Conservation (phyloP, 1,140 invertebrate genomes). For the Drosophila saltans region DNA sequence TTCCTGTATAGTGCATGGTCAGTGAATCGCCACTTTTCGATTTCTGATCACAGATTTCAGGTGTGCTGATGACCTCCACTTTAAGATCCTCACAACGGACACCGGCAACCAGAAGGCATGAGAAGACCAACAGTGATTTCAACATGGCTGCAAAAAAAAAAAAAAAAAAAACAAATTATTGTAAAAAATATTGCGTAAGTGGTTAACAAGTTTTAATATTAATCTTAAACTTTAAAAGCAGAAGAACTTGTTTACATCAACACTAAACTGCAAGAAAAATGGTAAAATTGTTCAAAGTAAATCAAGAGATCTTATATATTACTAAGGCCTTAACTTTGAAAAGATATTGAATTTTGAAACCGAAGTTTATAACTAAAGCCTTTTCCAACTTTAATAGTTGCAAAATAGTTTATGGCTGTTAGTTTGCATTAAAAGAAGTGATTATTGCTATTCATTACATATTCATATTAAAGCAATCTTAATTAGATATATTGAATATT, state of each 20-base stretch:
- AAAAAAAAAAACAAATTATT: no score
- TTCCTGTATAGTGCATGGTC: constrained; percentile 97
- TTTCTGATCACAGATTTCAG: constrained; percentile 91
- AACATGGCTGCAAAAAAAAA: constrained; percentile 67
- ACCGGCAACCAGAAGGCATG: constrained; percentile 83
- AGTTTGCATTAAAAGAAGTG: no score
- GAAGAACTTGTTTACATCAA: constrained; percentile 1
- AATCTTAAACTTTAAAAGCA: not conserved
- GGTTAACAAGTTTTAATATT: constrained; percentile 1
- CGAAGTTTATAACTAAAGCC: no score
- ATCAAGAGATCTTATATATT: no score
- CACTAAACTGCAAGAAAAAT: not conserved
- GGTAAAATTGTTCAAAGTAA: no score
- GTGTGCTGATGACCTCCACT: constrained; percentile 90
- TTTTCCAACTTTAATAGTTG: no score
- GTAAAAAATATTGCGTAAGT: not conserved
- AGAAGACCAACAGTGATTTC: constrained; percentile 73
- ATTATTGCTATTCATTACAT: no score
- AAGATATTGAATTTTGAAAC: no score
- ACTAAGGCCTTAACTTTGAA: no score
- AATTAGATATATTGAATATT: no score
- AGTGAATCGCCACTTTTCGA: constrained; percentile 94
- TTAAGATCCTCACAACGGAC: constrained; percentile 86
- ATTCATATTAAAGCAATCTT: no score
- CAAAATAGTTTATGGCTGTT: no score